Conservation (phyloP, 1,140 invertebrate species). For the Notospermus geniculatus region DNA sequence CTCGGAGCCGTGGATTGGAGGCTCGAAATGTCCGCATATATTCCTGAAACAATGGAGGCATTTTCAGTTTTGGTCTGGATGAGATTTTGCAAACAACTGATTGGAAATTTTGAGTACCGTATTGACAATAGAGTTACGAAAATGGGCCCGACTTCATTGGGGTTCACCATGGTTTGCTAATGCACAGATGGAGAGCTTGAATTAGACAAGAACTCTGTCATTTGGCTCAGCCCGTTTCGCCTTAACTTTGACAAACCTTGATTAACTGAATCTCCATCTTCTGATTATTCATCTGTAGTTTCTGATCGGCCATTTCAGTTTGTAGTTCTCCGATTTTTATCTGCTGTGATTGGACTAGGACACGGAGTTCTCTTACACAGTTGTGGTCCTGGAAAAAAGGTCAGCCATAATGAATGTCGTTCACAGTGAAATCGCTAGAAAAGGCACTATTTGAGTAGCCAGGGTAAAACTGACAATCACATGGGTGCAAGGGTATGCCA, state of each 20-base stretch:
- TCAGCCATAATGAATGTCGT: too few relatives aligned
- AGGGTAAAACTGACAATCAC: too few relatives aligned
- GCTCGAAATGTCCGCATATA: conserved; percentile 87
- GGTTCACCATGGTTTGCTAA: background rate
- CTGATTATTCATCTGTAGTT: conserved; percentile 80
- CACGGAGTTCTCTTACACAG: conserved; percentile 82
- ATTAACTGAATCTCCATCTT: conserved; percentile 82
- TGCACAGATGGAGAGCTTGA: too few relatives aligned
- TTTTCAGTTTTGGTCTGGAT: too few relatives aligned
- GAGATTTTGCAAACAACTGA: too few relatives aligned
- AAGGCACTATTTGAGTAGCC: too few relatives aligned
- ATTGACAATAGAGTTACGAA: background rate
- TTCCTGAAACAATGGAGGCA: conserved; percentile 62
- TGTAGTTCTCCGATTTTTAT: conserved; percentile 82
- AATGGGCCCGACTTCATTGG: background rate
- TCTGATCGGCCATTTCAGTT: conserved; percentile 57
- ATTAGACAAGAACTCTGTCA: too few relatives aligned
- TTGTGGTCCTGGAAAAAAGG: conserved; percentile 74
- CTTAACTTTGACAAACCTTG: conserved; percentile 62
- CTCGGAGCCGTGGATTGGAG: conserved; percentile 83
- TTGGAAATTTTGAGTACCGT: too few relatives aligned
- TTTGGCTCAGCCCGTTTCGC: too few relatives aligned
- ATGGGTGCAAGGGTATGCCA: too few relatives aligned
- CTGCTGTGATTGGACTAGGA: conserved; percentile 80
- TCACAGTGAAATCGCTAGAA: too few relatives aligned